These are phyloP conservation scores for Propithecus perrieri DNA, from an alignment of 2,797 vertebrate species.

Conservation along the genomic window DNA sequence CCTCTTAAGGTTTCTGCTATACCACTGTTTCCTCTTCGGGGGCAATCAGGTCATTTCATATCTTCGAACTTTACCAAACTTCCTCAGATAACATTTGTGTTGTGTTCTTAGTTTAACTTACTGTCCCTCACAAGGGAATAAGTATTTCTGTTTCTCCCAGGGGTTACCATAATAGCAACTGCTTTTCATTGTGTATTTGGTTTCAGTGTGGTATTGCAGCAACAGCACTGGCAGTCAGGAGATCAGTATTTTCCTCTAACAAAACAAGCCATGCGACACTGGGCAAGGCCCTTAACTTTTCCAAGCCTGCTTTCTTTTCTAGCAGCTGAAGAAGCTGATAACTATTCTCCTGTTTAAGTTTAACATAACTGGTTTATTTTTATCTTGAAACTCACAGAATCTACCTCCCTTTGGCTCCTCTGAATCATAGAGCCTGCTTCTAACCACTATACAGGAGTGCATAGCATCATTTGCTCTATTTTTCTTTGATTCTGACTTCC, in stretches of 20 bases:
- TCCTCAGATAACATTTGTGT: background rate
- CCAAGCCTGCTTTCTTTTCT: background rate
- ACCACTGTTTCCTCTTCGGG: background rate
- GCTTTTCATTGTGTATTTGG: slow-evolving; percentile 51
- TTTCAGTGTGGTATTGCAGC: slow-evolving; percentile 51
- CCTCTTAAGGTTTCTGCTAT: background rate
- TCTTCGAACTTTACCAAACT: background rate
- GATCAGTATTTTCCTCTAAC: slow-evolving; percentile 22
- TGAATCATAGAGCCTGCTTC: background rate
- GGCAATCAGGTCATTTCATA: background rate
- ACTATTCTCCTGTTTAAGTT: background rate
- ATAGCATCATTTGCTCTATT: background rate
- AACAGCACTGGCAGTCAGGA: slow-evolving; percentile 9
- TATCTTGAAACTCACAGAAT: background rate
- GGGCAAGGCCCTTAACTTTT: slow-evolving; percentile 28
- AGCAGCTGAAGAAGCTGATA: background rate
- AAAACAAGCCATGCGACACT: slow-evolving; percentile 27
- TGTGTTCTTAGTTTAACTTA: slow-evolving; percentile 31
- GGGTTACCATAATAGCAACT: slow-evolving; percentile 45
- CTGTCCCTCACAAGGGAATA: slow-evolving; percentile 23
- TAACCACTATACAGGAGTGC: background rate
- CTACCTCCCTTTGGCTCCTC: background rate
- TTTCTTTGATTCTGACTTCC: background rate
- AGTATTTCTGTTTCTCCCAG: slow-evolving; percentile 56
- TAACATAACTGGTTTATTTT: background rate